Conservation (phyloP, 2,113 vertebrate species). For the Lagopus leucura region DNA sequence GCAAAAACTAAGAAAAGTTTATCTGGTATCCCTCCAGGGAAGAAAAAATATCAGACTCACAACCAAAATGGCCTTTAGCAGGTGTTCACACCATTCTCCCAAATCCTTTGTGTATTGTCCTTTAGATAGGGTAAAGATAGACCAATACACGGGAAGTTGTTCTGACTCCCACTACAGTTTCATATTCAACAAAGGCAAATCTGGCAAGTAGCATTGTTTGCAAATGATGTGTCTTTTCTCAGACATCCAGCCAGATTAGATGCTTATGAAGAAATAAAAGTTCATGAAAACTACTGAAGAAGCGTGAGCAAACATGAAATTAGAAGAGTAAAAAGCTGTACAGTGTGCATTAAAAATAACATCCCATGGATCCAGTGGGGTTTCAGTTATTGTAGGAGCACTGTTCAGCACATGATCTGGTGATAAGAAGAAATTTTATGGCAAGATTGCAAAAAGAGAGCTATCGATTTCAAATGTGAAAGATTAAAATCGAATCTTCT, state of each 20-base stretch:
- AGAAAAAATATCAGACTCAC: background rate
- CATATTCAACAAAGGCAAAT: conserved; percentile 66
- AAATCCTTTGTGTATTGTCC: background rate
- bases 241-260: conserved; percentile 43
- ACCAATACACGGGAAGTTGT: background rate
- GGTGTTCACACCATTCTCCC: background rate
- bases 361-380: background rate
- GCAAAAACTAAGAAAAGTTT: background rate
- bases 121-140: background rate
- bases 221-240: conserved; percentile 11
- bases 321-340: background rate
- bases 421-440: background rate
- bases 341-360: background rate
- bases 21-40: background rate
- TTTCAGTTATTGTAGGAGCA: background rate
- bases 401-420: background rate
- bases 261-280: background rate
- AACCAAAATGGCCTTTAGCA: background rate
- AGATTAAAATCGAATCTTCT: background rate
- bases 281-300: background rate
- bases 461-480: background rate
- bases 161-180: background rate
- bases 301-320: background rate
- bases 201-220: conserved; percentile 27
- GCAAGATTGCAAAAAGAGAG: background rate